These are phyloP conservation scores for Sipha maydis DNA, from an alignment of 2,888 invertebrate species.

Conservation along the genomic window DNA sequence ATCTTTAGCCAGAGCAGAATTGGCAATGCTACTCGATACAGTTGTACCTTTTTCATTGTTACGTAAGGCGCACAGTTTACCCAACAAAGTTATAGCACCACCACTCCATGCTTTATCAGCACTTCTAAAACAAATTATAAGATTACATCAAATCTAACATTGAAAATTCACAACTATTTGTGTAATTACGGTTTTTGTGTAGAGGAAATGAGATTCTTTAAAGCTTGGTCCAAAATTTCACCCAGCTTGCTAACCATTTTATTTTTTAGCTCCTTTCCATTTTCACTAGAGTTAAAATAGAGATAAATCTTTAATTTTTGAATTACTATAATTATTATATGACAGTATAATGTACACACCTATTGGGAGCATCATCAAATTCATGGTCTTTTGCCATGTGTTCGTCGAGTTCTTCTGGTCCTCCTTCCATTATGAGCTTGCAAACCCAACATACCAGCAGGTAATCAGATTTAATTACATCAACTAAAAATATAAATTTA, in stretches of 20 bases:
- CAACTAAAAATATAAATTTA: constrained; percentile 39
- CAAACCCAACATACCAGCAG: constrained; percentile 65
- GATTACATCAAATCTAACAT: background rate
- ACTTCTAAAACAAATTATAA: constrained; percentile 30
- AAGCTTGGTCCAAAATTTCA: constrained; percentile 66
- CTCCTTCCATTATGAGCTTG: constrained; percentile 64
- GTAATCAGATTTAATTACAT: constrained; percentile 61
- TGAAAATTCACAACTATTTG: background rate
- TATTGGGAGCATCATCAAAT: constrained; percentile 45
- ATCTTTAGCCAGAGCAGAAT: constrained; percentile 57
- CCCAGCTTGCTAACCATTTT: constrained; percentile 66
- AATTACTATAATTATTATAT: background rate
- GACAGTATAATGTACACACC: background rate
- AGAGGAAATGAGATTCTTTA: constrained; percentile 64
- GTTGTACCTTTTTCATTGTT: constrained; percentile 56
- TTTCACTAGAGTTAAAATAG: constrained; percentile 62
- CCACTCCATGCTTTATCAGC: constrained; percentile 63
- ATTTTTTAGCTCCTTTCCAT: constrained; percentile 65
- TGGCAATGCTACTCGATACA: constrained; percentile 57
- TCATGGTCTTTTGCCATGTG: constrained; percentile 58
- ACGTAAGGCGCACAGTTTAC: constrained; percentile 63
- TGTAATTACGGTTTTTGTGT: constrained; percentile 47
- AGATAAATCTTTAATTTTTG: background rate
- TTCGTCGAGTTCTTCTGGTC: constrained; percentile 58
- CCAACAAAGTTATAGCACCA: constrained; percentile 64